Evolutionary conservation across 2,888 invertebrate species (phyloP), one percentile per base, ranked within the genome.

Genomic region (Pristionchus exspectatus): DNA sequence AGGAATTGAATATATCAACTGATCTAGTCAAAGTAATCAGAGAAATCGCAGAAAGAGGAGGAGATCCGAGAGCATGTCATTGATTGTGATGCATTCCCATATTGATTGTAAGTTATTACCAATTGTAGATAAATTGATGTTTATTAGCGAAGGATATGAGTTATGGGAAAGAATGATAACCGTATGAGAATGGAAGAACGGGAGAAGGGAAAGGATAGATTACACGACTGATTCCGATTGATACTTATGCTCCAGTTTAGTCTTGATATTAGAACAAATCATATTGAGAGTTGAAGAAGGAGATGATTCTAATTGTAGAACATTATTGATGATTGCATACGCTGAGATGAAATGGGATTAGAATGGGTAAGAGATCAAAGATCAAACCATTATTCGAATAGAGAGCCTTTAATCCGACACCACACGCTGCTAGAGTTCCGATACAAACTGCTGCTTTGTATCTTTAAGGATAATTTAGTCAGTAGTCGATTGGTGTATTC

Each of bases 371-470:
- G n/a, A 44, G 1, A 83, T 24, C 44, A 83, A 50, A n/a, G 27
- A 21, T 83, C 90, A 56, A 30, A 93, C 94, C 94, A 83, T 93
- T 90, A 77, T 93, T 90, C 30, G 92, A 91, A 89, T 94, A 92
- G 24, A 94, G 88, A 5, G 93, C 92, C 86, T 93, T 93, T 24
- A 94, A 90, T 27, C 94, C 94, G 24, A 92, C 89, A n/a, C 93
- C 92, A 54, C 90, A 92, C 16, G 93, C 91, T 1, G 94, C 93
- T 7, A 94, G 88, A 14, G 92, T 94, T 50, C 93, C 94, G 74
- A 94, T 92, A 84, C 94, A 94, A 27, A 94, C 94, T 14, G 94
- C 94, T 5, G 94, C 93, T 89, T 94, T 92, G 84, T 92, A 93
- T 27, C 90, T n/a, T n/a, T 77, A 14, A 77, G 50, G 16, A 14